Percentiles rank a stretch among this genome's conserved stretches.
phyloP scores from a whole-genome alignment of 2,797 vertebrate species.

The Eulemur coronatus region DNA sequence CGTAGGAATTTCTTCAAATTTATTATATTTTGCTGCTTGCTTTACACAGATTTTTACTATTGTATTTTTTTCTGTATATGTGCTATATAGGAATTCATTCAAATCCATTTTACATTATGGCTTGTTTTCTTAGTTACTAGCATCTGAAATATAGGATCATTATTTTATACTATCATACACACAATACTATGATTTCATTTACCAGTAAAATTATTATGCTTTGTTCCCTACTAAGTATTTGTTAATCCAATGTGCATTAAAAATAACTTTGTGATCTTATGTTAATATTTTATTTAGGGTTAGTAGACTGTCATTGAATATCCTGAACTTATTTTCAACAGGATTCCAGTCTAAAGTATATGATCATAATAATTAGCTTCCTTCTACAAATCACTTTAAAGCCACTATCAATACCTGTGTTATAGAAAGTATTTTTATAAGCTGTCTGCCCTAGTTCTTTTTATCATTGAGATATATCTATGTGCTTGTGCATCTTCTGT shows the following conservation, averaged over 20 bases:
- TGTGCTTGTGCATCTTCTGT: not conserved
- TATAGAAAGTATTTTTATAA: not conserved
- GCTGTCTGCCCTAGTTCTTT: not conserved
- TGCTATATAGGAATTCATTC: not conserved
- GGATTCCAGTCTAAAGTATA: not conserved
- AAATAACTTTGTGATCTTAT: not conserved
- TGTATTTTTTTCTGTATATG: conserved; percentile 10
- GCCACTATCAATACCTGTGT: not conserved
- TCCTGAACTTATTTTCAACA: conserved; percentile 36
- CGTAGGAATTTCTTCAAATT: not conserved
- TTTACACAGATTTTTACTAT: conserved; percentile 35
- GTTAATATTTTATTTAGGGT: conserved; percentile 19
- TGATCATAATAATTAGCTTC: not conserved
- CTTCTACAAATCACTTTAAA: not conserved
- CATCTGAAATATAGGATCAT: not conserved
- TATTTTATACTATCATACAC: not conserved
- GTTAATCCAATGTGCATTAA: not conserved
- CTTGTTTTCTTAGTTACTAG: conserved; percentile 29
- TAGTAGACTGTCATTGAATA: not conserved
- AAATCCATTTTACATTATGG: conserved; percentile 7
- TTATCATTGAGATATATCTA: not conserved
- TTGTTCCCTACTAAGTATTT: not conserved
- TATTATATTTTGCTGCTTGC: not conserved
- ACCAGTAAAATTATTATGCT: not conserved
- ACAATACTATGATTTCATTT: not conserved